Percentiles rank a stretch among this genome's conserved stretches.
Evolutionary conservation across 1,140 invertebrate genomes (phyloP).

Genomic region (Harlomillsia oculata): DNA sequence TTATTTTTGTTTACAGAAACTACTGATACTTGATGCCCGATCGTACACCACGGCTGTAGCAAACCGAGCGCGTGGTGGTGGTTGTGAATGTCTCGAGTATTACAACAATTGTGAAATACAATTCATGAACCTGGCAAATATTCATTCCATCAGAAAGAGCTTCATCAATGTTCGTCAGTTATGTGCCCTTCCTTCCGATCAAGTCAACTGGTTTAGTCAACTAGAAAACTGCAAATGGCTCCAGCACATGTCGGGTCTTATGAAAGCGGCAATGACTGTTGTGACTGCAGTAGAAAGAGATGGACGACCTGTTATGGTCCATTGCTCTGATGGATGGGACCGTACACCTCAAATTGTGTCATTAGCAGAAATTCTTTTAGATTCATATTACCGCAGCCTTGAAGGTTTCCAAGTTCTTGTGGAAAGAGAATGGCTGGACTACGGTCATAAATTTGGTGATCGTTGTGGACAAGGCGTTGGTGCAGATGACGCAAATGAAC

Average conservation of each 20-base stretch:
- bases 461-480: slow-evolving; percentile 77
- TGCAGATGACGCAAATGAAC: slow-evolving; percentile 76
- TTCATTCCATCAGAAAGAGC: slow-evolving; percentile 83
- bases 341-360: slow-evolving; percentile 88
- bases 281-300: slow-evolving; percentile 69
- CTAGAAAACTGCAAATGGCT: slow-evolving; percentile 84
- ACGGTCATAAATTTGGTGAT: slow-evolving; percentile 94
- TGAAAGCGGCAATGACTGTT: slow-evolving; percentile 67
- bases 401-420: slow-evolving; percentile 86
- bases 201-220: slow-evolving; percentile 72
- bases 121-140: slow-evolving; percentile 95
- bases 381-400: slow-evolving; percentile 85
- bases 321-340: slow-evolving; percentile 97
- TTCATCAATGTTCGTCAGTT: slow-evolving; percentile 66
- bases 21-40: slow-evolving; percentile 88
- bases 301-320: slow-evolving; percentile 81
- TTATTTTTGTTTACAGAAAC: too few species aligned
- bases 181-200: slow-evolving; percentile 62
- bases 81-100: slow-evolving; percentile 90
- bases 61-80: slow-evolving; percentile 88
- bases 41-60: slow-evolving; percentile 90
- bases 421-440: slow-evolving; percentile 91
- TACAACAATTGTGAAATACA: slow-evolving; percentile 88
- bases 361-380: slow-evolving; percentile 78
- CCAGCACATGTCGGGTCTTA: slow-evolving; percentile 71